Percentiles rank a stretch among this genome's conserved stretches.
phyloP scores from a whole-genome alignment of 2,113 vertebrate species.

The Syrmaticus mikado region DNA sequence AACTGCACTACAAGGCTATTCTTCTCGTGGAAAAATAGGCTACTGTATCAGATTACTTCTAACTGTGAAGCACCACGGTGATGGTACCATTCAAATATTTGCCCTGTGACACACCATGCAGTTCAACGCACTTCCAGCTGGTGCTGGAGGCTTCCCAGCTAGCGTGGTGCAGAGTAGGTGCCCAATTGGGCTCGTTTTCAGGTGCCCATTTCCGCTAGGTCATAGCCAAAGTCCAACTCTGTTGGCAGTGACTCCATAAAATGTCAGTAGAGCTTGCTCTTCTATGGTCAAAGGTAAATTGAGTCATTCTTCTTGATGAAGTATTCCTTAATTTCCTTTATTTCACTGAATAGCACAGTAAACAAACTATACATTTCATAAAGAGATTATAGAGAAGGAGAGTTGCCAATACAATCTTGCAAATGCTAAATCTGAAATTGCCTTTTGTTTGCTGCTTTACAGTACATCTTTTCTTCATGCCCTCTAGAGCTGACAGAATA shows the following conservation, averaged over 20 bases:
- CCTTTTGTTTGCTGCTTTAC: constrained; percentile 29
- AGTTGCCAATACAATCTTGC: neutral
- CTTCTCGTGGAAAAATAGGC: neutral
- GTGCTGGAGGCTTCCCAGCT: neutral
- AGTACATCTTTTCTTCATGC: neutral
- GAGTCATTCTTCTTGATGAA: constrained; percentile 28
- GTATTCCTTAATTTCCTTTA: constrained; percentile 42
- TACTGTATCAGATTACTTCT: neutral
- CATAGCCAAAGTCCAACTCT: constrained; percentile 59
- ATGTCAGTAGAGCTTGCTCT: neutral
- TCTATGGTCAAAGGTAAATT: constrained; percentile 45
- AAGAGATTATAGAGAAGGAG: constrained; percentile 13
- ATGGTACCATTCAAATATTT: constrained; percentile 13
- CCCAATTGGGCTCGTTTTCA: constrained; percentile 9
- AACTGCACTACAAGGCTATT: neutral
- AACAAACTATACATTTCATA: constrained; percentile 24
- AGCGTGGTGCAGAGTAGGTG: neutral
- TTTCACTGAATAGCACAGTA: neutral
- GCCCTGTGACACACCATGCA: neutral
- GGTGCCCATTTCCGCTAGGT: constrained; percentile 17
- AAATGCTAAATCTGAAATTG: constrained; percentile 28
- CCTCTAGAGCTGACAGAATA: constrained; percentile 40
- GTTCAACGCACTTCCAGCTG: neutral
- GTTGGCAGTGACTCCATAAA: constrained; percentile 10
- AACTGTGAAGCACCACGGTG: neutral